phyloP scores from a whole-genome alignment of 2,797 vertebrate genomes.

The Dermochelys coriacea region DNA sequence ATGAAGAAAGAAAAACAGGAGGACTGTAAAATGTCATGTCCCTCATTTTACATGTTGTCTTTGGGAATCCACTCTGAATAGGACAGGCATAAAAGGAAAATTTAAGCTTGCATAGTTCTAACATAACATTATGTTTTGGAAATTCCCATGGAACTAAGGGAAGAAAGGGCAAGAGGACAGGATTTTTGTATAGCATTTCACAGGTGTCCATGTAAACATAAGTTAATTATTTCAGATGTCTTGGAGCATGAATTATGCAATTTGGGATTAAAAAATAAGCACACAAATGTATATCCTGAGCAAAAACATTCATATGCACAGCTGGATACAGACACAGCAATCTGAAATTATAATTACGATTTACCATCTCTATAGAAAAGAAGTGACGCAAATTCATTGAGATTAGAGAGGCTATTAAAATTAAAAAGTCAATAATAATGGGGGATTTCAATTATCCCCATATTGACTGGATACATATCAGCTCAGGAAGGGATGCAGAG shows the following conservation, averaged over 20 bases:
- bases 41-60: constrained; percentile 59
- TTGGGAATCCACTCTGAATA: constrained; percentile 61
- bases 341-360: constrained; percentile 76
- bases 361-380: constrained; percentile 72
- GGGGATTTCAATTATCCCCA: no score
- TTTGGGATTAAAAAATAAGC: constrained; percentile 71
- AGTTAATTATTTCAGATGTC: constrained; percentile 57
- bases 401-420: no score
- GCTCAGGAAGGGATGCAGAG: no score
- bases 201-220: constrained; percentile 46
- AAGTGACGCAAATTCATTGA: constrained; percentile 73
- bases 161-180: constrained; percentile 4
- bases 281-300: constrained; percentile 63
- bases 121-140: background rate
- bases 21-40: constrained; percentile 70
- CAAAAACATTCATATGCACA: constrained; percentile 66
- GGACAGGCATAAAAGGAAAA: constrained; percentile 34
- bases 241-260: constrained; percentile 55
- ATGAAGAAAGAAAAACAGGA: constrained; percentile 57
- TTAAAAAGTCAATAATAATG: no score
- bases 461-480: no score
- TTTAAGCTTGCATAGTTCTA: constrained; percentile 4
- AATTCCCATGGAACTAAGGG: constrained; percentile 27
- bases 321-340: constrained; percentile 68
- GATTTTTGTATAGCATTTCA: constrained; percentile 46